Percentiles rank a stretch among this genome's conserved stretches.
phyloP scores from a whole-genome alignment of 2,113 vertebrate genomes.

The Charina bottae region DNA sequence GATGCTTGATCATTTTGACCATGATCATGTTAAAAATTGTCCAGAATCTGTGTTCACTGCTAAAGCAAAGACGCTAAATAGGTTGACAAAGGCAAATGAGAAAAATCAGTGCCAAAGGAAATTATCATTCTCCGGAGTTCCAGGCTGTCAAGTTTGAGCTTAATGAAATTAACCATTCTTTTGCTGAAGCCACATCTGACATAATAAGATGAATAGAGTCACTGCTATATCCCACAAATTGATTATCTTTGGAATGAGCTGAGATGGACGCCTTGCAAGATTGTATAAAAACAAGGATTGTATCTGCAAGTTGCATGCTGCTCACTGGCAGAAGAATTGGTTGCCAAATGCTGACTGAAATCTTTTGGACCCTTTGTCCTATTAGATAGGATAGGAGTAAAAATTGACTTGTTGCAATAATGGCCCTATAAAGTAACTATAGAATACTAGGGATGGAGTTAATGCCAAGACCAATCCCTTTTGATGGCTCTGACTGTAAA shows the following conservation, averaged over 20 bases:
- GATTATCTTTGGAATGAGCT: slow-evolving; percentile 69
- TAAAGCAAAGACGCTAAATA: neutral
- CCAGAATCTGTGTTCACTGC: neutral
- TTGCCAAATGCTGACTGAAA: slow-evolving; percentile 55
- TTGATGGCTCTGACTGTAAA: neutral
- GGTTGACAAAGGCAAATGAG: slow-evolving; percentile 5
- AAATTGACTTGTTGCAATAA: slow-evolving; percentile 31
- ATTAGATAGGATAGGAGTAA: slow-evolving; percentile 36
- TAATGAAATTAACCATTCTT: neutral
- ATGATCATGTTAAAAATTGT: neutral
- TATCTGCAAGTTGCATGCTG: slow-evolving; percentile 43
- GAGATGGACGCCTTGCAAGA: slow-evolving; percentile 69
- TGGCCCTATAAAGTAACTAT: slow-evolving; percentile 41
- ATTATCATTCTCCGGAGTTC: slow-evolving; percentile 2
- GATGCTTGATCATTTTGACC: neutral
- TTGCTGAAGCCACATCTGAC: slow-evolving; percentile 50
- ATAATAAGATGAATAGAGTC: slow-evolving; percentile 66
- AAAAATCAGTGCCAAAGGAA: slow-evolving; percentile 1
- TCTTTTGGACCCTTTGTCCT: slow-evolving; percentile 58
- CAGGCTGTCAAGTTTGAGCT: neutral
- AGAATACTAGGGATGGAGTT: slow-evolving; percentile 42
- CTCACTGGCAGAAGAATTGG: slow-evolving; percentile 57
- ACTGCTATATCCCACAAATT: slow-evolving; percentile 56
- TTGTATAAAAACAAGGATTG: slow-evolving; percentile 62
- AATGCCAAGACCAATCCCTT: slow-evolving; percentile 24